Evolutionary conservation across 2,113 vertebrate genomes (phyloP).

Genomic region (Micromys minutus): DNA sequence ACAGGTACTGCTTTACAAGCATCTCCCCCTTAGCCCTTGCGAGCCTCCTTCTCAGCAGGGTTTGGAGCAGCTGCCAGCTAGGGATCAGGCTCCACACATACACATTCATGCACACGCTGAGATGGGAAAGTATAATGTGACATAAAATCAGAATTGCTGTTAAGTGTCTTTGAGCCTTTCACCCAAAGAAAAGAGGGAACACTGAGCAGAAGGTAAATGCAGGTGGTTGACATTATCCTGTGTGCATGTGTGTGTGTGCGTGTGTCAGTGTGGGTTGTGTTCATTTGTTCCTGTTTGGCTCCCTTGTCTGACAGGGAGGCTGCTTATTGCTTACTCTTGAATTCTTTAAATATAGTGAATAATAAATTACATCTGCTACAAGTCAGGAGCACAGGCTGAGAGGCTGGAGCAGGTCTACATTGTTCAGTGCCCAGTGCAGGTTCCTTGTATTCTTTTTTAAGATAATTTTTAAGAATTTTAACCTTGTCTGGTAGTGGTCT

Average conservation of each 20-base stretch:
- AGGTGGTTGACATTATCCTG: background rate
- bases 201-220: background rate
- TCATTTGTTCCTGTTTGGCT: background rate
- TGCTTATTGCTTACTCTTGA: background rate
- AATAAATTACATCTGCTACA: background rate
- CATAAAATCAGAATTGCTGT: background rate
- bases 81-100: background rate
- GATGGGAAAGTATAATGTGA: background rate
- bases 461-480: background rate
- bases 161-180: constrained; percentile 5
- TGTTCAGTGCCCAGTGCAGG: background rate
- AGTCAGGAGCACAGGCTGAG: background rate
- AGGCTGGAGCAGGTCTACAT: background rate
- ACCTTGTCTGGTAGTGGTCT: background rate
- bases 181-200: background rate
- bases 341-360: background rate
- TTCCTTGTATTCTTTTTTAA: background rate
- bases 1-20: background rate
- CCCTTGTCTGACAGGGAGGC: background rate
- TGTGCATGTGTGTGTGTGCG: background rate
- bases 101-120: background rate
- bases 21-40: no score
- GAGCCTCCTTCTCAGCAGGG: background rate
- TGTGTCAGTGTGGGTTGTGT: background rate
- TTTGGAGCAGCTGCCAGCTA: background rate